Base-by-base conservation (phyloP, 2,797 vertebrate species). In the Trachurus trachurus region DNA sequence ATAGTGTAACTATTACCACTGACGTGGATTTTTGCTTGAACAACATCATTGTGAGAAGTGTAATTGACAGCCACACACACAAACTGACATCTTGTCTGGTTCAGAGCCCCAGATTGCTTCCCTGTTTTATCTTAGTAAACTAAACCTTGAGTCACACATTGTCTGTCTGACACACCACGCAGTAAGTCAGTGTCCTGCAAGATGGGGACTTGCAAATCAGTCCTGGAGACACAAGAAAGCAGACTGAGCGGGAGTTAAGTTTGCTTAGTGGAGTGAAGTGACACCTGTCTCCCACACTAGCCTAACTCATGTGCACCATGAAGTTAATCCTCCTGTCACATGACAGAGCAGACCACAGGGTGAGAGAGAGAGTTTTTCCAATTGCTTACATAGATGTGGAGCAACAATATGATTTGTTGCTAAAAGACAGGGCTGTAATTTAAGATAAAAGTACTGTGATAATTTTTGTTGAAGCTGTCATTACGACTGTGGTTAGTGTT, bases 201-300 rank as follows among this genome's bases (percentile, higher is more conserved):
- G 94, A 95, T 95, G 94, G 91, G 95, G 95, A 95, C 93, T 95
- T 94, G 94, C 87, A 95, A 95, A 96, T 96, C 95, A 95, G 94
- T 94, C 93, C 92, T 94, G 95, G 94, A 96, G 96, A 96, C 95
- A 95, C 1, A 26, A 71, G 59, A 95, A 91, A 89, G 91, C 93
- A 90, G 95, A 95, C 96, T 97, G 95, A 96, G 93, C 92, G 92
- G 93, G 96, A 74, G 91, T 96, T 95, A 92, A 93, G 94, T 96
- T 96, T 92, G 94, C 95, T 96, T 94, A 93, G 94, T 87, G 94
- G 95, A 93, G 93, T 90, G 90, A 94, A 96, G 94, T 97, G 95
- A 97, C 96, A 97, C 95, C 96, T 97, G 95, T 97, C 95, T 96
- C 91, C 95, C 93, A 87, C 21, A 83, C 92, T 88, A 64, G 93